A percentile compares a stretch with the other conserved stretches of the same genome.
Conservation (phyloP, 1,140 invertebrate genomes). For the Drosophila ananassae region DNA sequence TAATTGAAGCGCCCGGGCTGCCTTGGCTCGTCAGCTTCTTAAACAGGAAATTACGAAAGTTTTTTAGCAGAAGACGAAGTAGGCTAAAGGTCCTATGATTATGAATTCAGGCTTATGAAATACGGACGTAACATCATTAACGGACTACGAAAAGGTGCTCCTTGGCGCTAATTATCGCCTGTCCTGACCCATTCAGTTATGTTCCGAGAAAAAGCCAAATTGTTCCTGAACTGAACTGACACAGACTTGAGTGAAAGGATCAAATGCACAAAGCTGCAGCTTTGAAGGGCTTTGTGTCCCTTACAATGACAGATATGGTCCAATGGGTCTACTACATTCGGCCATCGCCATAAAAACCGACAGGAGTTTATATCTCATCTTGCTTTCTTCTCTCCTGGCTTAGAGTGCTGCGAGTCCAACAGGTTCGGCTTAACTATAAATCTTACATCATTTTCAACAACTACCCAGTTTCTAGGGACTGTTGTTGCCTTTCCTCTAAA, state of each 20-base stretch:
- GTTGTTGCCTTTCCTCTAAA: conserved; percentile 24
- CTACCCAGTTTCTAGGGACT: conserved; percentile 37
- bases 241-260: conserved; percentile 11
- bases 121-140: conserved; percentile 11
- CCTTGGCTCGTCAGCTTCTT: conserved; percentile 19
- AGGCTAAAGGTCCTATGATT: conserved; percentile 14
- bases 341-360: conserved; percentile 19
- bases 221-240: neutral
- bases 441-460: conserved; percentile 67
- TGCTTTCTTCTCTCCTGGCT: conserved; percentile 5
- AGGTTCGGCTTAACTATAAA: conserved; percentile 68
- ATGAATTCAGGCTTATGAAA: conserved; percentile 9
- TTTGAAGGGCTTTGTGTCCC: conserved; percentile 1
- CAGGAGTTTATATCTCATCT: conserved; percentile 26
- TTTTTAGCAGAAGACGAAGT: conserved; percentile 10
- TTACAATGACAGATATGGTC: conserved; percentile 4
- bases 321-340: conserved; percentile 5
- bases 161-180: neutral
- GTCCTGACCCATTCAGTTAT: neutral
- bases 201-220: conserved; percentile 9
- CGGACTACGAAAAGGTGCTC: conserved; percentile 2
- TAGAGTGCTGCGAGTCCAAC: conserved; percentile 27
- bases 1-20: conserved; percentile 53
- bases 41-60: conserved; percentile 76
- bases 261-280: conserved; percentile 7